phyloP scores from a whole-genome alignment of 2,888 invertebrate species.

The Mesochorus sp. region DNA sequence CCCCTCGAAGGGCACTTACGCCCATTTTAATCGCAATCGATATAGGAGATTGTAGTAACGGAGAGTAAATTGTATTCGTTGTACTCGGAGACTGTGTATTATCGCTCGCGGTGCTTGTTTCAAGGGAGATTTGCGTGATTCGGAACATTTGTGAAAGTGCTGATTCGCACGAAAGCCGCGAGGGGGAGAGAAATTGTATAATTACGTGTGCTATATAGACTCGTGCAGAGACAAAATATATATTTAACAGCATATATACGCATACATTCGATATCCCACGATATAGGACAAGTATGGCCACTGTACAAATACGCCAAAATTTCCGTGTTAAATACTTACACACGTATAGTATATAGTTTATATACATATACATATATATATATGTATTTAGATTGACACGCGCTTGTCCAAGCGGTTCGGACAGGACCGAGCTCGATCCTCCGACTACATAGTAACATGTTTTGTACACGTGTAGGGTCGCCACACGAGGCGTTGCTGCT shows the following conservation, averaged over 20 bases:
- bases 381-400: conserved; percentile 10
- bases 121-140: conserved; percentile 42
- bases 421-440: conserved; percentile 34
- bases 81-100: conserved; percentile 8
- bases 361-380: background rate
- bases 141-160: conserved; percentile 35
- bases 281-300: conserved; percentile 12
- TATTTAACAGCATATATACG: background rate
- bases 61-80: no score
- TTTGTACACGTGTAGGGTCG: conserved; percentile 63
- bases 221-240: background rate
- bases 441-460: conserved; percentile 53
- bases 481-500: conserved; percentile 64
- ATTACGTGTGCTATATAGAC: background rate
- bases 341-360: background rate
- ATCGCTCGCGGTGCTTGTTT: conserved; percentile 11
- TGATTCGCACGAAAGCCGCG: conserved; percentile 6
- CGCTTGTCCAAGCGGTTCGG: conserved; percentile 31
- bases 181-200: conserved; percentile 1
- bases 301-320: conserved; percentile 1
- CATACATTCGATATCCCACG: background rate
- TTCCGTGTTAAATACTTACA: no score
- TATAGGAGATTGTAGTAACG: conserved; percentile 12
- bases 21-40: no score
- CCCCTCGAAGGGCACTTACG: no score